A percentile compares a stretch with the other conserved stretches of the same genome.
These are phyloP conservation scores for Opisthograptis luteolata DNA, from an alignment of 2,888 invertebrate species.

Conservation along the genomic window DNA sequence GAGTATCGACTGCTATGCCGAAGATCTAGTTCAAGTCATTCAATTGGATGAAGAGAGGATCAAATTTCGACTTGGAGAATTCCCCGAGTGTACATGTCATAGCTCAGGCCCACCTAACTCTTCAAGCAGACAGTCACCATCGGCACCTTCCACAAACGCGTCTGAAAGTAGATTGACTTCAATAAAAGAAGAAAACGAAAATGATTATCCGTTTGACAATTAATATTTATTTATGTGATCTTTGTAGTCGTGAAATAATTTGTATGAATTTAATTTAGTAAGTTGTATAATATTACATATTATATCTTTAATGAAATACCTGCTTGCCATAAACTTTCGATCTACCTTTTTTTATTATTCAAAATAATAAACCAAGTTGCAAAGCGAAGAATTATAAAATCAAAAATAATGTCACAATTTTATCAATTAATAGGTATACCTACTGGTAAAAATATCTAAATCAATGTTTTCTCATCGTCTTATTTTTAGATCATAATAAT, in stretches of 20 bases:
- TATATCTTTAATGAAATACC: background rate
- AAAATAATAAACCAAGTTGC: too few species aligned
- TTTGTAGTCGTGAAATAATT: background rate
- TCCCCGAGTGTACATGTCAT: slow-evolving; percentile 24
- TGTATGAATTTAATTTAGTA: slow-evolving; percentile 11
- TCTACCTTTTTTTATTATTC: too few species aligned
- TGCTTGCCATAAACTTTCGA: background rate
- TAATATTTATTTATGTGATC: slow-evolving; percentile 4
- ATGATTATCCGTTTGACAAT: slow-evolving; percentile 60
- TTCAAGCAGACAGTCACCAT: background rate
- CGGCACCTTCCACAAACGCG: background rate
- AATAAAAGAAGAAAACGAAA: slow-evolving; percentile 59
- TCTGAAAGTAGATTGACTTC: slow-evolving; percentile 45
- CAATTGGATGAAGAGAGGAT: slow-evolving; percentile 63
- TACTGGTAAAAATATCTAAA: too few species aligned
- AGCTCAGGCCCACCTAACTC: background rate
- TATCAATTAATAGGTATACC: too few species aligned
- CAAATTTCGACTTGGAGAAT: slow-evolving; percentile 49
- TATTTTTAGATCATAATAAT: too few species aligned
- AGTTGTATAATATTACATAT: background rate
- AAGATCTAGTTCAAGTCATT: slow-evolving; percentile 59
- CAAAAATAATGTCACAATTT: too few species aligned
- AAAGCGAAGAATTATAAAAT: too few species aligned
- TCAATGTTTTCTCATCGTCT: too few species aligned
- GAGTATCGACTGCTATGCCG: slow-evolving; percentile 57